Percentiles rank a stretch among this genome's conserved stretches.
Conservation (phyloP, 2,113 vertebrate genomes). For the Rhadina sibilatrix region DNA sequence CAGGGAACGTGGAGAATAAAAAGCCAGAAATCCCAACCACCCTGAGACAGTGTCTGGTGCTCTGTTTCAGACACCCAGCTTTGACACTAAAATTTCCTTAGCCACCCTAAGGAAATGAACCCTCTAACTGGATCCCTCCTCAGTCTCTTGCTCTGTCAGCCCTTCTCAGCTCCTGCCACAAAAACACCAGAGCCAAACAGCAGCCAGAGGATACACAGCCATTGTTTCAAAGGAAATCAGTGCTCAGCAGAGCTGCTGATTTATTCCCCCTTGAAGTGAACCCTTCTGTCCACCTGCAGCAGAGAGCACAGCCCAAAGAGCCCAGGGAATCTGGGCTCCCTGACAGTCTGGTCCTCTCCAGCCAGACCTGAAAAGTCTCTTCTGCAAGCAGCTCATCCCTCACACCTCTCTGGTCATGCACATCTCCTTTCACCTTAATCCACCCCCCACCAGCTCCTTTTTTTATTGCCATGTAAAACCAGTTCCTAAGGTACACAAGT, state of each 20-base stretch:
- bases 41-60: neutral
- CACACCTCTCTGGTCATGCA: accelerated
- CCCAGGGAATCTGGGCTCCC: accelerated
- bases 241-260: neutral
- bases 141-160: accelerated
- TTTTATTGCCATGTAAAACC: neutral
- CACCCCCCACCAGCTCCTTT: neutral
- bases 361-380: neutral
- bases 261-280: neutral
- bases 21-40: neutral
- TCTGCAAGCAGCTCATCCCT: neutral
- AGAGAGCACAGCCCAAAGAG: neutral
- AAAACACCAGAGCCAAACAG: neutral
- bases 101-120: neutral
- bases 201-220: neutral
- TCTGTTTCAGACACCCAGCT: neutral
- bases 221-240: neutral
- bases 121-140: neutral
- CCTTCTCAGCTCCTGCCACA: neutral
- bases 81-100: too few relatives aligned
- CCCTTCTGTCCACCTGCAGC: neutral
- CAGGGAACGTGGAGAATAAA: neutral
- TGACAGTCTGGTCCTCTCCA: neutral
- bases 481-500: neutral
- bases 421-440: neutral